Evolutionary conservation across 2,888 invertebrate genomes (phyloP).

Genomic region (Chrysotoxum bicinctum): DNA sequence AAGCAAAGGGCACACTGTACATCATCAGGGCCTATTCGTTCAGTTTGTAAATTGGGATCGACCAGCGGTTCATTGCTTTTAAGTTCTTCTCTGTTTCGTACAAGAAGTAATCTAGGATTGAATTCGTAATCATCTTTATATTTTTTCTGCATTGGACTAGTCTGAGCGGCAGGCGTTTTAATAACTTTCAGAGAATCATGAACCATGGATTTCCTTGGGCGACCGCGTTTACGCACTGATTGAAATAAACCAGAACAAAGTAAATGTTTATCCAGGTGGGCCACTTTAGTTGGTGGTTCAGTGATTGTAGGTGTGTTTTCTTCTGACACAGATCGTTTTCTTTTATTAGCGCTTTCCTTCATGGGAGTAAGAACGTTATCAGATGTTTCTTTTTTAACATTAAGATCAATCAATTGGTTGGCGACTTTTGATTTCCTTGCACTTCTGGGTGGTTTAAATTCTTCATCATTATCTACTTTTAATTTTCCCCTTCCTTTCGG

Average conservation of each 20-base stretch:
- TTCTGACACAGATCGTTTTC: neutral
- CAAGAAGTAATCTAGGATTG: slow-evolving; percentile 77
- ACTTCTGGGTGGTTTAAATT: neutral
- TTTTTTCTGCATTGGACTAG: slow-evolving; percentile 2
- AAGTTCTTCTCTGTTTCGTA: slow-evolving; percentile 77
- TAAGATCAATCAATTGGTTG: neutral
- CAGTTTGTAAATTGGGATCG: slow-evolving; percentile 26
- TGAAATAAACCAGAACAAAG: neutral
- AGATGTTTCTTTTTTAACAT: neutral
- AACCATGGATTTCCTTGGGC: neutral
- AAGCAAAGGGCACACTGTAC: slow-evolving; percentile 79
- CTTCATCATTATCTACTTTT: neutral
- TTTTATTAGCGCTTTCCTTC: neutral
- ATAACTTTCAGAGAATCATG: neutral
- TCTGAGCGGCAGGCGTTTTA: neutral
- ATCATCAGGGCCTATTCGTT: slow-evolving; percentile 20
- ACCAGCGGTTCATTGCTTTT: slow-evolving; percentile 75
- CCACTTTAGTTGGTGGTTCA: slow-evolving; percentile 28
- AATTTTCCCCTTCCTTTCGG: neutral
- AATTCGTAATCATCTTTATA: slow-evolving; percentile 70
- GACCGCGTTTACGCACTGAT: neutral
- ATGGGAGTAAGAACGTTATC: neutral
- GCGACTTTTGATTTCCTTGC: neutral
- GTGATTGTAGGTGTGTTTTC: neutral
- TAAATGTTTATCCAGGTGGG: neutral